Evolutionary conservation across 1,140 invertebrate species (phyloP), one percentile per base, ranked within the genome.

Genomic region (Panagrolaimus sp.): DNA sequence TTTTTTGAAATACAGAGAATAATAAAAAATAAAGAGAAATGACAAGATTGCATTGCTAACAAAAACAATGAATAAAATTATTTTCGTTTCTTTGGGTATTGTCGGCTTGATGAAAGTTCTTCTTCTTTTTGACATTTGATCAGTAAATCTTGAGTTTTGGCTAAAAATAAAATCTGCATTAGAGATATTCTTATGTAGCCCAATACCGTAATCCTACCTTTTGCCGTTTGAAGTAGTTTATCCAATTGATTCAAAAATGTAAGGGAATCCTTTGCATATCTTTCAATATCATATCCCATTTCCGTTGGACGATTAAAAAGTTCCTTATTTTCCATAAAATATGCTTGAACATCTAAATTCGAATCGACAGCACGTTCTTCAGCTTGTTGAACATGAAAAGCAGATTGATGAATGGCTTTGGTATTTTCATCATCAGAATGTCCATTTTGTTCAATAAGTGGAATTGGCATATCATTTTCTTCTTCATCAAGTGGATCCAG

Each of bases 351-450:
- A 26, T 2, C 62, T 68, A 38, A 46, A 17, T 69, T 65, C 3
- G 9, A 12, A 67, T 69, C 68, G 67, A 65, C 38, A 43, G 65
- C 68, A 2, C 46, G 45, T 32, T 69, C 68, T 44, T 69, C 68
- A 3, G 68, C 6, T 12, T 69, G 24, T 21, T 38, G 64, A 24
- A 69, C 58, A 38, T 67, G 63, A 14, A 65, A 26, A 1, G 58
- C 47, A 17, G 32, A 44, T 47, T 14, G 55, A 10, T 65, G 70
- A 15, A 43, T 21, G 48, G 38, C 47, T 48, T 28, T 24, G 4
- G 71, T 12, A 43, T 38, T 45, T 58, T 52, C 10, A 44, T 45
- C 43, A 15, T 28, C 24, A 46, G 24, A 15, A 71, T 48, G 46
- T 67, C 24, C n/a, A 14, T 44, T n/a, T 68, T 28, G 52, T 72